Percentiles rank a stretch among this genome's conserved stretches.
These are phyloP conservation scores for zebrafish (Danio rerio) DNA, from an alignment of 2,113 vertebrate genomes.

Conservation along the genomic window DNA sequence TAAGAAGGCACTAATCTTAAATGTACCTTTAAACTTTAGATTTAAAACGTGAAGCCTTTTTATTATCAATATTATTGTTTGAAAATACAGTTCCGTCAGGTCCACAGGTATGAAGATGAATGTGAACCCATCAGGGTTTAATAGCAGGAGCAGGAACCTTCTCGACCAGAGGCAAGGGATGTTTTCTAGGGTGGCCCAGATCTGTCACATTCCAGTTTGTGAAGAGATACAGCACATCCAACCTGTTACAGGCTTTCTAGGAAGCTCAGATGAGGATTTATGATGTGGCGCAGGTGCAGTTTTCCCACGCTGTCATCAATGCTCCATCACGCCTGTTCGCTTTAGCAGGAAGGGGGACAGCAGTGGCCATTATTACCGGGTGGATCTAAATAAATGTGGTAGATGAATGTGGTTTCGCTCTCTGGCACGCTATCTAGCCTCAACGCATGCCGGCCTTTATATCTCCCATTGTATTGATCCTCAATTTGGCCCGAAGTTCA, in stretches of 20 bases:
- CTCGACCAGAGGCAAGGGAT: background rate
- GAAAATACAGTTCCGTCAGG: no score
- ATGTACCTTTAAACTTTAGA: no score
- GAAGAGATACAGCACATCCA: slow-evolving; percentile 5
- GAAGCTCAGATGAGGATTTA: background rate
- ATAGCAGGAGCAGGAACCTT: background rate
- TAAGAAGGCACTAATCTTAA: no score
- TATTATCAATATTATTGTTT: no score
- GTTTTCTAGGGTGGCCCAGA: background rate
- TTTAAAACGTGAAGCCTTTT: no score
- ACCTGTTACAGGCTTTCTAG: background rate
- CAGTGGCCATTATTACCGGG: background rate
- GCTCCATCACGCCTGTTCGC: slow-evolving; percentile 3
- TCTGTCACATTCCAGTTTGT: background rate
- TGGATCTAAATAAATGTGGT: slow-evolving; percentile 14
- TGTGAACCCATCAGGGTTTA: background rate
- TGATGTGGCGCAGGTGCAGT: slow-evolving; percentile 6
- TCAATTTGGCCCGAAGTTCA: slow-evolving; percentile 51
- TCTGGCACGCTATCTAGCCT: slow-evolving; percentile 10
- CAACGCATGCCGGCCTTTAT: background rate
- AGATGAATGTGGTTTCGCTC: background rate
- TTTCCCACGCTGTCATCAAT: background rate
- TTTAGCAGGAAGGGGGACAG: background rate
- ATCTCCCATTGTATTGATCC: slow-evolving; percentile 29
- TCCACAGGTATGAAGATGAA: background rate